Conservation (phyloP, 2,888 invertebrate species). For the Tortrix viridana region DNA sequence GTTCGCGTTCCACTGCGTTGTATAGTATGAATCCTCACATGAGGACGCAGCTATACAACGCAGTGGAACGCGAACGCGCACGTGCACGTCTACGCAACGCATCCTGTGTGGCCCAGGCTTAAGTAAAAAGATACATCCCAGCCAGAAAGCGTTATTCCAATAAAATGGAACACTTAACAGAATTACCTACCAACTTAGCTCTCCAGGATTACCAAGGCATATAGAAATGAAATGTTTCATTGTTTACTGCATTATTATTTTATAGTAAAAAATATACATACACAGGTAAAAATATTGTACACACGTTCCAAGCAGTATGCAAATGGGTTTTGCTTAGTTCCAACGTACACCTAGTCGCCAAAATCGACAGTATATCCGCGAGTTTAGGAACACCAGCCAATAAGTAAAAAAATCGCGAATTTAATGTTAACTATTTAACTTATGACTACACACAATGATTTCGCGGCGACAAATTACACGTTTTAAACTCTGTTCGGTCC, state of each 20-base stretch:
- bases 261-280: slow-evolving; percentile 83
- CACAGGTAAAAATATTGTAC: slow-evolving; percentile 77
- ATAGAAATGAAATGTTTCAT: slow-evolving; percentile 66
- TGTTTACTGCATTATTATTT: slow-evolving; percentile 80
- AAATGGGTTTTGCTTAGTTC: slow-evolving; percentile 44
- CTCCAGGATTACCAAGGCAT: slow-evolving; percentile 33
- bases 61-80: too few species aligned
- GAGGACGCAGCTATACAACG: too few species aligned
- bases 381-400: slow-evolving; percentile 27
- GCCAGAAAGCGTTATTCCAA: too few species aligned
- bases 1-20: too few species aligned
- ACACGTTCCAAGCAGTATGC: slow-evolving; percentile 74
- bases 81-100: too few species aligned
- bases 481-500: slow-evolving; percentile 2
- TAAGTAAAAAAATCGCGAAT: slow-evolving; percentile 24
- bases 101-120: too few species aligned
- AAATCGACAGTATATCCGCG: slow-evolving; percentile 10
- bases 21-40: too few species aligned
- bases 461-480: slow-evolving; percentile 6
- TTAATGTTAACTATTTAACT: slow-evolving; percentile 31
- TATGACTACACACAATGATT: slow-evolving; percentile 34
- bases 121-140: too few species aligned
- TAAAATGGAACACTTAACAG: not conserved
- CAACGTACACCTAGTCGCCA: slow-evolving; percentile 18
- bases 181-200: too few species aligned